Evolutionary conservation across 2,113 vertebrate species (phyloP), one percentile per base, ranked within the genome.

Genomic region (Cygnus buccinator): DNA sequence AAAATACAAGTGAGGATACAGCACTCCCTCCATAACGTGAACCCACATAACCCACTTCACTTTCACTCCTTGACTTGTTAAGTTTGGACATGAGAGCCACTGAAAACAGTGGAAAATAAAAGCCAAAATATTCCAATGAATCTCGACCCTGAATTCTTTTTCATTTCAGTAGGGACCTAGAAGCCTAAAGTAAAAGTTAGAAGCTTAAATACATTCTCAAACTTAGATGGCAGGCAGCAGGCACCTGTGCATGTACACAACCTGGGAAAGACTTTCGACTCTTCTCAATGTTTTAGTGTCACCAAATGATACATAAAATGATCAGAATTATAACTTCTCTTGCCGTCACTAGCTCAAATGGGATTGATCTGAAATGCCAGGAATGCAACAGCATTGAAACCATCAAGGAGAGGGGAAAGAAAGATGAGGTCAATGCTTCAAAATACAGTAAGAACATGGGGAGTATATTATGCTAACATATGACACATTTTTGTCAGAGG

Each of bases 381-480:
- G 19, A 94, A 73, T 39, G 31, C 31, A 95, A 73, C 3, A 76
- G 58, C 84, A 65, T 17, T 39, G 52, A 90, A 94, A 90, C 18
- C 65, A 59, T 21, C 39, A 76, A 48, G 41, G 13, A 91, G 33
- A 3, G 15, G 20, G 3, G 22, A 43, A 91, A 81, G 43, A 74
- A 91, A 71, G 37, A 81, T 59, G 39, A 78, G 87, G 39, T 5
- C 3, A 7, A 37, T 84, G 44, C 48, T 90, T 81, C 86, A 84
- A 75, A 90, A 72, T 66, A 87, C 4, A 4, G 70, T 62, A 89
- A 84, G 77, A 85, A 76, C 17, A 70, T 25, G 6, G 48, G 54
- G 55, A 87, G 58, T 62, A 29, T 58, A 73, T 72, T 87, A 88
- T 73, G 59, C 58, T 91, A 95, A 96, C 48, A 92, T 11, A 68